phyloP scores from a whole-genome alignment of 2,888 invertebrate species.

The Amphipyra tragopoginis region DNA sequence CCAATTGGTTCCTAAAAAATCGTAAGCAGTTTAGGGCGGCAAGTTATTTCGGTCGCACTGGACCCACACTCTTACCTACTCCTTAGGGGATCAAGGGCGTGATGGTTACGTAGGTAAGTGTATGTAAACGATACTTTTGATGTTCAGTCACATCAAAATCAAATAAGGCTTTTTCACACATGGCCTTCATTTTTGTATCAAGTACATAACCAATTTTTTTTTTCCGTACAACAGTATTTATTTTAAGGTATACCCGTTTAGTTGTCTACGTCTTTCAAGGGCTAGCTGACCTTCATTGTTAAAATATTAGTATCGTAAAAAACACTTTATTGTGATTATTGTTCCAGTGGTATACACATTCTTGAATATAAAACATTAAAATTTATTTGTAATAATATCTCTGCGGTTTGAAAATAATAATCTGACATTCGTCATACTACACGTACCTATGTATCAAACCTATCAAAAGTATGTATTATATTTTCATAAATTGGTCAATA shows the following conservation, averaged over 20 bases:
- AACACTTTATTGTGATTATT: conserved; percentile 11
- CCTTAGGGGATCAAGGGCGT: neutral
- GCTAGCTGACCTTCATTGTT: conserved; percentile 20
- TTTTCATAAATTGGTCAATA: neutral
- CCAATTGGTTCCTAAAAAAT: no score
- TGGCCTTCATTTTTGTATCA: conserved; percentile 29
- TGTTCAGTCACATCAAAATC: conserved; percentile 26
- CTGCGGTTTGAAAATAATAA: no score
- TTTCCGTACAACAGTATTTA: conserved; percentile 11
- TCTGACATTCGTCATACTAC: no score
- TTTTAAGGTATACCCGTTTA: neutral
- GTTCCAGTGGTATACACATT: neutral
- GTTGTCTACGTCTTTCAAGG: conserved; percentile 1
- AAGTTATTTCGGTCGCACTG: no score
- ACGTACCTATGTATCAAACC: no score
- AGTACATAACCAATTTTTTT: conserved; percentile 32
- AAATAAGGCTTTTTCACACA: conserved; percentile 16
- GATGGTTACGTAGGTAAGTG: conserved; percentile 10
- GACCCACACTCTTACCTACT: neutral
- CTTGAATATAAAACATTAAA: no score
- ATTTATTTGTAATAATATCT: no score
- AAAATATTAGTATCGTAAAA: conserved; percentile 15
- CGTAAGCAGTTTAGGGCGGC: no score
- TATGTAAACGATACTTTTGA: conserved; percentile 21
- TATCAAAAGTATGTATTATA: no score